phyloP scores from a whole-genome alignment of 2,113 vertebrate species.

The Aspiorhynchus laticeps region DNA sequence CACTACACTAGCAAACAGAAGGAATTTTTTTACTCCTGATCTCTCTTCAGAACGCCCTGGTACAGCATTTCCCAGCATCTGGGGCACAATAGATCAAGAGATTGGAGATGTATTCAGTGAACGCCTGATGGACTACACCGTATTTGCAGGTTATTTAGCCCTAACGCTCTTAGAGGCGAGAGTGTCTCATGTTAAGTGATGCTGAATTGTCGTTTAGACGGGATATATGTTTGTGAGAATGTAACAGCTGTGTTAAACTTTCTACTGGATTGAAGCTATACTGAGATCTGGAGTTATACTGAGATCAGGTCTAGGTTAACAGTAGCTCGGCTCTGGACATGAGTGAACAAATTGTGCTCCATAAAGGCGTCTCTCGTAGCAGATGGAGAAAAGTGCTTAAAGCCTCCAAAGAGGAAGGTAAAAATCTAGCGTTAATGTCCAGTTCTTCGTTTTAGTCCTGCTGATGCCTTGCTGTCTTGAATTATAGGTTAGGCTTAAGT shows the following conservation, averaged over 20 bases:
- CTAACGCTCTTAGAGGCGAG: background rate
- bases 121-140: background rate
- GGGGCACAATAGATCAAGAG: slow-evolving; percentile 1
- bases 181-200: background rate
- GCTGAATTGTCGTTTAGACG: background rate
- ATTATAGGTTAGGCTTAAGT: background rate
- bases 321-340: background rate
- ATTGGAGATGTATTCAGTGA: background rate
- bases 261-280: background rate
- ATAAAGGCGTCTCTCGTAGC: slow-evolving; percentile 24
- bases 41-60: background rate
- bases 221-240: background rate
- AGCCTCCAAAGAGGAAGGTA: slow-evolving; percentile 41
- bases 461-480: background rate
- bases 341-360: slow-evolving; percentile 24
- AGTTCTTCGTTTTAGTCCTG: background rate
- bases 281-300: background rate
- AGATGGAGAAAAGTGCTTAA: slow-evolving; percentile 51
- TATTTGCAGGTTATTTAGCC: background rate
- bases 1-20: background rate
- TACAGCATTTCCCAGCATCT: background rate
- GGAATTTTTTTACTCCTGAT: background rate
- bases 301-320: background rate
- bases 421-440: background rate
- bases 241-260: background rate